Evolutionary conservation across 2,113 vertebrate species (phyloP).

Genomic region (Callithrix jacchus): DNA sequence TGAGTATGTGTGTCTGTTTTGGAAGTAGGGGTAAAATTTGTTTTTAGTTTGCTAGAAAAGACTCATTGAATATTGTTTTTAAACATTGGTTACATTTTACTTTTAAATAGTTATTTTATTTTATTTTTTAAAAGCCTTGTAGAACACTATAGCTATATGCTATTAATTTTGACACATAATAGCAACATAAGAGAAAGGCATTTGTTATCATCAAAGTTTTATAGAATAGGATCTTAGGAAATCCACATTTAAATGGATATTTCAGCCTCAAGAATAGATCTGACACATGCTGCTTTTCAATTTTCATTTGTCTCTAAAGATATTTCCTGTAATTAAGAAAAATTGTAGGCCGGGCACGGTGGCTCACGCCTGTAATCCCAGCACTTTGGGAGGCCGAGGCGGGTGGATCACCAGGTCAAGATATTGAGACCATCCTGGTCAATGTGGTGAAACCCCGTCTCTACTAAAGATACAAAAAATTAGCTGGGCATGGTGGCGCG

Average conservation of each 20-base stretch:
- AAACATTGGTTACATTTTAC: neutral
- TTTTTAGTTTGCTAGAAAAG: slow-evolving; percentile 18
- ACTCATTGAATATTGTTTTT: neutral
- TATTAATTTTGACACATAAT: neutral
- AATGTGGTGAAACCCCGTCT: no score
- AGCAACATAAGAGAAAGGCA: neutral
- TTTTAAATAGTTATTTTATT: slow-evolving; percentile 30
- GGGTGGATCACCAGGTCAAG: no score
- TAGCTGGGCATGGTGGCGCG: no score
- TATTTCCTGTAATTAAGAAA: slow-evolving; percentile 38
- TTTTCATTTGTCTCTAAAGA: neutral
- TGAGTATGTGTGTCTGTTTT: neutral
- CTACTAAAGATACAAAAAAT: no score
- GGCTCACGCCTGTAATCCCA: no score
- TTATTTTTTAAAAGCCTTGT: neutral
- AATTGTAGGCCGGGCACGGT: no score
- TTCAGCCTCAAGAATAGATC: slow-evolving; percentile 27
- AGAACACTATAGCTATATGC: neutral
- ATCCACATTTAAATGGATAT: neutral
- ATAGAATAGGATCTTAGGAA: slow-evolving; percentile 7
- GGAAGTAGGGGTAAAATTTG: slow-evolving; percentile 1
- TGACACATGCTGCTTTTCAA: neutral
- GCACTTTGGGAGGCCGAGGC: no score
- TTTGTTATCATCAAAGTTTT: slow-evolving; percentile 34
- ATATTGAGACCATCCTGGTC: no score